A percentile compares a stretch with the other conserved stretches of the same genome.
Conservation (phyloP, 2,113 vertebrate genomes). For the Chunga burmeisteri region DNA sequence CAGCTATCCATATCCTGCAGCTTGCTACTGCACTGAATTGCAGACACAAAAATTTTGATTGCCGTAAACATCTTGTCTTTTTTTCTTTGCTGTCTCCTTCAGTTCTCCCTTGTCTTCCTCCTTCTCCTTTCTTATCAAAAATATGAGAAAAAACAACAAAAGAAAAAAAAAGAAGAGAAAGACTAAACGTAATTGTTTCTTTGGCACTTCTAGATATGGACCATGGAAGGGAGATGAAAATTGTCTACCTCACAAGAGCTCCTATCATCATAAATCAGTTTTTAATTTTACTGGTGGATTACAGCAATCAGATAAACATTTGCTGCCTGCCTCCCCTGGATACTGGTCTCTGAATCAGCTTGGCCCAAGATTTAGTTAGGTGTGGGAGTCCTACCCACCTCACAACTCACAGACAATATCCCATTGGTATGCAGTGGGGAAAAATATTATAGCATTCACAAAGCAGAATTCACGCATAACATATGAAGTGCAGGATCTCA, state of each 20-base stretch:
- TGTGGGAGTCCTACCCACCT: background rate
- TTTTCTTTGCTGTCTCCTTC: background rate
- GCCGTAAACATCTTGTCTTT: background rate
- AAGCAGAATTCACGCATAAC: background rate
- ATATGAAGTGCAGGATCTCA: background rate
- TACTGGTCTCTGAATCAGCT: background rate
- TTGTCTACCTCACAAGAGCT: background rate
- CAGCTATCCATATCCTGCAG: background rate
- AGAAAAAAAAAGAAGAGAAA: background rate
- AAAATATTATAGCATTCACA: background rate
- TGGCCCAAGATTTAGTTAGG: background rate
- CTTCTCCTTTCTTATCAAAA: background rate
- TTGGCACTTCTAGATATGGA: background rate
- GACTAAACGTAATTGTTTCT: background rate
- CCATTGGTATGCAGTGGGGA: background rate
- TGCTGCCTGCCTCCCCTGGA: background rate
- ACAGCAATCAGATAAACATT: background rate
- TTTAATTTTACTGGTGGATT: constrained; percentile 24
- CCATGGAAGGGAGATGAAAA: background rate
- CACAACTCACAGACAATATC: background rate
- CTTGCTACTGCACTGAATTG: background rate
- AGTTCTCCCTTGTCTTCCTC: background rate
- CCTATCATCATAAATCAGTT: background rate
- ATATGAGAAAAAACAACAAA: background rate
- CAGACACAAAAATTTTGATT: background rate